Conservation (phyloP, 2,888 invertebrate genomes). For the Tenodera sinensis region DNA sequence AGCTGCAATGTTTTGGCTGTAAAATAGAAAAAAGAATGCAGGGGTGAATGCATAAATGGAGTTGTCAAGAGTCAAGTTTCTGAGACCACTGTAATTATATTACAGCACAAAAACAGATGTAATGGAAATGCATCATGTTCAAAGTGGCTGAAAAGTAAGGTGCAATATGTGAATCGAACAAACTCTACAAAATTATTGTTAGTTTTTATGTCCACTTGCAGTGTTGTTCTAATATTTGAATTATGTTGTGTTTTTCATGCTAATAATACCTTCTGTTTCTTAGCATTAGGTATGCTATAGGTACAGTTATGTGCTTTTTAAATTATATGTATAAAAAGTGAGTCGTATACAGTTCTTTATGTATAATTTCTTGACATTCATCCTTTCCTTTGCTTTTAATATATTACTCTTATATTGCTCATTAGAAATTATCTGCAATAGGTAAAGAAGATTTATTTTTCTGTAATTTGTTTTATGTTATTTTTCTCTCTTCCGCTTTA, state of each 20-base stretch:
- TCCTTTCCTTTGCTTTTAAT: neutral
- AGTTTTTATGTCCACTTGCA: neutral
- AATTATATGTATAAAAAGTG: neutral
- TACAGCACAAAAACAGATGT: neutral
- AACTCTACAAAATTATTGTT: neutral
- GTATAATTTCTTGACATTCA: no score
- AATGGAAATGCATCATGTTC: neutral
- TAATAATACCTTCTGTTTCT: neutral
- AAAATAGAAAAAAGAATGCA: no score
- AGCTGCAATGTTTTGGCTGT: no score
- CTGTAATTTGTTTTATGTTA: neutral
- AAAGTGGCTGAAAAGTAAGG: neutral
- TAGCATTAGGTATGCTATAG: neutral
- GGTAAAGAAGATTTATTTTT: neutral
- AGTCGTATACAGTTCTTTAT: no score
- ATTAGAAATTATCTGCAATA: neutral
- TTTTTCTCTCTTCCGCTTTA: neutral
- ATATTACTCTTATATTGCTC: neutral
- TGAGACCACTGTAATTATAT: neutral
- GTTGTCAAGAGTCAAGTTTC: no score
- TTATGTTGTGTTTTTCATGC: neutral
- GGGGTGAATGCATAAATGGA: no score
- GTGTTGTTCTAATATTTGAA: neutral
- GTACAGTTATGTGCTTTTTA: neutral
- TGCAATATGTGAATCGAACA: neutral